Conservation (phyloP, 2,797 vertebrate species). For the Dromococcyx pavoninus region DNA sequence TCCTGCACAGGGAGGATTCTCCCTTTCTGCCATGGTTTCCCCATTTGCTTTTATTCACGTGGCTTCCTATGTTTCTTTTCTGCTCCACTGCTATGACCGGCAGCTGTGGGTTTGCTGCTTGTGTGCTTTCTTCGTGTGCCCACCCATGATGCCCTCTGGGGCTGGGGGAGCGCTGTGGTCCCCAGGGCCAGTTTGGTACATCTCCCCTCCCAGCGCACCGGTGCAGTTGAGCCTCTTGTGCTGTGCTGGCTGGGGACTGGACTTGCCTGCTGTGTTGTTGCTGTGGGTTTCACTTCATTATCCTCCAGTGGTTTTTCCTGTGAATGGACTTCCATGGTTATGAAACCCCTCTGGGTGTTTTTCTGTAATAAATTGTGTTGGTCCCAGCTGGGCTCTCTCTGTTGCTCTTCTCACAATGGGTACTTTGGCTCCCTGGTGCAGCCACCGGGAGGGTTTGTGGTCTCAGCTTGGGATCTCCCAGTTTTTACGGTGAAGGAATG, state of each 20-base stretch:
- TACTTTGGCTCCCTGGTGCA: not conserved
- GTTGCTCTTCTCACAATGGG: not conserved
- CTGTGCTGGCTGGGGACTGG: not conserved
- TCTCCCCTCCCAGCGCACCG: not conserved
- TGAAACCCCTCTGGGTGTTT: not conserved
- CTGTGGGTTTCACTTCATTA: not conserved
- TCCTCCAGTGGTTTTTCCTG: not conserved
- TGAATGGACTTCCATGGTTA: not conserved
- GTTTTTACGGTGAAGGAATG: not conserved
- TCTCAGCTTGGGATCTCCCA: not conserved
- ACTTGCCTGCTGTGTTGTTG: not conserved
- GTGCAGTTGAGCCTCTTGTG: not conserved
- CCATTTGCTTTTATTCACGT: not conserved
- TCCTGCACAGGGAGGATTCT: not conserved
- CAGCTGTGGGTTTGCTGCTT: not conserved
- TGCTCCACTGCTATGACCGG: not conserved
- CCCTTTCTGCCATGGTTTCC: accelerated
- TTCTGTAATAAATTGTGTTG: conserved; percentile 53
- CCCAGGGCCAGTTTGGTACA: not conserved
- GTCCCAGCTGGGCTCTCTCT: not conserved
- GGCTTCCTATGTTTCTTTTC: not conserved
- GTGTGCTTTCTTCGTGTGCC: not conserved
- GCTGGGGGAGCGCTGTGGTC: not conserved
- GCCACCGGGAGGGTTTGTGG: not conserved
- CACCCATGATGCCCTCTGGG: accelerated